phyloP scores from a whole-genome alignment of 2,888 invertebrate genomes.

The Callinectes sapidus region DNA sequence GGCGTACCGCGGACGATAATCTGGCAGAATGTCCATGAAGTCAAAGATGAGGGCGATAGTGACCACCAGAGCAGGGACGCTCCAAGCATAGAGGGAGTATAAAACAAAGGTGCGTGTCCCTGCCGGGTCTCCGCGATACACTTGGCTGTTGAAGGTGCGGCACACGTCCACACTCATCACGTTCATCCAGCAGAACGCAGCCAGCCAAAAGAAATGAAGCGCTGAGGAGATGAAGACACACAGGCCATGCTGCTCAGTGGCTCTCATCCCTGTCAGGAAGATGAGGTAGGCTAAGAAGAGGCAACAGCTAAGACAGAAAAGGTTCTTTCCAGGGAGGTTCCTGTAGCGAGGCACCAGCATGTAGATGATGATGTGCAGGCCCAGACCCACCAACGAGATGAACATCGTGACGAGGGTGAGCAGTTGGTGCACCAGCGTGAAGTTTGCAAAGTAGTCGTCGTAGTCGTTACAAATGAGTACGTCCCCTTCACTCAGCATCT shows the following conservation, averaged over 20 bases:
- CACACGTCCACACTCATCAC: slow-evolving; percentile 77
- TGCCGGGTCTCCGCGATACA: slow-evolving; percentile 58
- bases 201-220: slow-evolving; percentile 76
- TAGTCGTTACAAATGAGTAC: slow-evolving; percentile 73
- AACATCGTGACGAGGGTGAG: slow-evolving; percentile 75
- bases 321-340: slow-evolving; percentile 77
- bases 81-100: slow-evolving; percentile 76
- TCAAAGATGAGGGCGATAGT: slow-evolving; percentile 73
- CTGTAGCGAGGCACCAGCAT: slow-evolving; percentile 74
- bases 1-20: slow-evolving; percentile 72
- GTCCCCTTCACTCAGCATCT: slow-evolving; percentile 72
- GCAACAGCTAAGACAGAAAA: slow-evolving; percentile 75
- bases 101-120: slow-evolving; percentile 73
- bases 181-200: slow-evolving; percentile 78
- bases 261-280: slow-evolving; percentile 74
- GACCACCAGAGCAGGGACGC: slow-evolving; percentile 75
- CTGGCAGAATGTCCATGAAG: slow-evolving; percentile 67
- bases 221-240: slow-evolving; percentile 74
- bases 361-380: slow-evolving; percentile 75
- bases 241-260: slow-evolving; percentile 57
- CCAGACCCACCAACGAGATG: slow-evolving; percentile 75
- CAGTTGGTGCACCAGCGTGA: slow-evolving; percentile 73
- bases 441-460: slow-evolving; percentile 65
- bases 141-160: slow-evolving; percentile 75
- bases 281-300: slow-evolving; percentile 76